Evolutionary conservation across 1,140 invertebrate genomes (phyloP), one percentile per base, ranked within the genome.

Genomic region (Magallana gigas): DNA sequence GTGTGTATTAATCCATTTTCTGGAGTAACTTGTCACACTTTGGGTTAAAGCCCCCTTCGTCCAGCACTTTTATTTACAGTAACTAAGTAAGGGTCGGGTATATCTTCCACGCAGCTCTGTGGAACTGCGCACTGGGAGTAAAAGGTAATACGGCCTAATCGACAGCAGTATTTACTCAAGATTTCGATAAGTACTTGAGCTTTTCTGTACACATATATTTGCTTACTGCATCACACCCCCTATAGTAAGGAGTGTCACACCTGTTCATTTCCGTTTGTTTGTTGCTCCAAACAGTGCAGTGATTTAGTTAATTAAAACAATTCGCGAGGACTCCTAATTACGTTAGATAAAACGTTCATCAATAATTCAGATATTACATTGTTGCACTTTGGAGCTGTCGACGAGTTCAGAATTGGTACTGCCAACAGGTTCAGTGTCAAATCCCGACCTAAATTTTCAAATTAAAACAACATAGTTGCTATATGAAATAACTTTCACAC

Each of bases 121-220:
- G 68, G 36, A 29, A 76, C 68, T 76, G 68, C 68, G 68, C 68
- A 76, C 68, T 29, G 23, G 23, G 68, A 29, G 68, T 76, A 76
- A 76, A 76, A 76, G 68, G 23, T 29, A 76, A 76, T 76, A 29
- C 23, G 7, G 68, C 36, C 36, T 76, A 76, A 76, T 76, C 23
- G 68, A 76, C 68, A 76, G 68, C 68, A 12, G 68, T 76, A 76
- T 76, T 76, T 76, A 76, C 68, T 12, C 68, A 76, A 29, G 68
- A 76, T 76, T 76, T 76, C 68, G 68, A 76, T 76, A 76, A 76
- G 36, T 76, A 76, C 68, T 76, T 76, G 12, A 76, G 68, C 68
- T 76, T 76, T 23, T 76, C 68, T 76, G 68, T 76, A 76, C 68
- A 76, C 68, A 8, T 76, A 76, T 23, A 29, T 76, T 76, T 76